phyloP scores from a whole-genome alignment of 2,113 vertebrate genomes.

The Phaethon lepturus region DNA sequence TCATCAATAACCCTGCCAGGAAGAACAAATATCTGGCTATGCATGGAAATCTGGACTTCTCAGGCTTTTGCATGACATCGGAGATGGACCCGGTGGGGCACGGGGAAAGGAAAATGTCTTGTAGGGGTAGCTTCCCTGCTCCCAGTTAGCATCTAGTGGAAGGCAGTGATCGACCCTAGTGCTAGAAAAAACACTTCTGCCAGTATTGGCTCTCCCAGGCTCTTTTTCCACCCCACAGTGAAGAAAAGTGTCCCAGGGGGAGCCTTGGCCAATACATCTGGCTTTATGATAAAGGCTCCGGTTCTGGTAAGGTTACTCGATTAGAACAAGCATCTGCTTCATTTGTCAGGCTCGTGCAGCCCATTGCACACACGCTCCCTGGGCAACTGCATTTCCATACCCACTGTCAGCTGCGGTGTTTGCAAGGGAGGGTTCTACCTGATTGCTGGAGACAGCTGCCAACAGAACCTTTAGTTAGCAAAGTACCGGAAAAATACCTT shows the following conservation, averaged over 20 bases:
- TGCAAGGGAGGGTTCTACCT: background rate
- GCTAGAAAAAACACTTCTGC: background rate
- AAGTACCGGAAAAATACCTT: background rate
- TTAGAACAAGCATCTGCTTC: background rate
- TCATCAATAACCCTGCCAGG: too few relatives aligned
- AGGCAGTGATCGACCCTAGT: background rate
- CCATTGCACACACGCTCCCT: background rate
- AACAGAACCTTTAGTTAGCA: background rate
- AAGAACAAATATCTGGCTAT: background rate
- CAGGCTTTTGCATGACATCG: background rate
- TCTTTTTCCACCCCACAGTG: background rate
- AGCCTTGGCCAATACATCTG: background rate
- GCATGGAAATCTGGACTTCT: background rate
- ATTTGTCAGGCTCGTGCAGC: background rate
- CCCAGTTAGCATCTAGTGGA: background rate
- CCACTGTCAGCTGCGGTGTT: background rate
- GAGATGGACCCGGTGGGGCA: background rate
- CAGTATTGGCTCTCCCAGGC: background rate
- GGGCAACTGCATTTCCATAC: background rate
- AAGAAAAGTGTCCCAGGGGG: background rate
- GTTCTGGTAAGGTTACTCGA: background rate
- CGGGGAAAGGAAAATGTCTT: background rate
- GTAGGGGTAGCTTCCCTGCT: background rate
- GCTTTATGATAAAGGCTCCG: background rate
- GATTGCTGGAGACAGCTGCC: background rate